These are phyloP conservation scores for Drosophila parabipectinata DNA, from an alignment of 1,140 invertebrate genomes.

Conservation along the genomic window DNA sequence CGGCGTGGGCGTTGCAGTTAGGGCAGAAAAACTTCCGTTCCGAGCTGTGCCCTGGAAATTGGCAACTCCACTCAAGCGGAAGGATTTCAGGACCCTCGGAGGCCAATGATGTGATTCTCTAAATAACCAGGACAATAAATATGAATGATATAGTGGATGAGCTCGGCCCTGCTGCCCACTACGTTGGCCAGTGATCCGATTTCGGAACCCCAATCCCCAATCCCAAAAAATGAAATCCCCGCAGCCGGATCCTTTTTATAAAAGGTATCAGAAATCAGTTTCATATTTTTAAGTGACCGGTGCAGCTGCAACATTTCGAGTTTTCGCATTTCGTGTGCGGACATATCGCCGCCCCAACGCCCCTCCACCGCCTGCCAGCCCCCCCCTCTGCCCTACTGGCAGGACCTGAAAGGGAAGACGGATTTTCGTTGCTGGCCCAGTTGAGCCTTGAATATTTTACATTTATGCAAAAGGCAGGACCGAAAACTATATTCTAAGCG, in stretches of 20 bases:
- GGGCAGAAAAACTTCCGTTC: conserved; percentile 72
- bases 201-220: not conserved
- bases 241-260: too few relatives aligned
- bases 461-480: conserved; percentile 66
- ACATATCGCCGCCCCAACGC: conserved; percentile 40
- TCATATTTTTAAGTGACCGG: conserved; percentile 23
- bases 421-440: conserved; percentile 59
- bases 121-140: conserved; percentile 20
- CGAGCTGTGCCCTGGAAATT: conserved; percentile 68
- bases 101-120: conserved; percentile 4
- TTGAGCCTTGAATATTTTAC: conserved; percentile 75
- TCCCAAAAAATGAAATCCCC: not conserved
- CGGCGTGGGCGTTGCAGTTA: not conserved
- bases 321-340: conserved; percentile 51
- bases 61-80: conserved; percentile 51
- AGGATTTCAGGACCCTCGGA: conserved; percentile 9
- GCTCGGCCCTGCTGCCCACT: too few relatives aligned
- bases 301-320: conserved; percentile 60
- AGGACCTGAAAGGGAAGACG: conserved; percentile 22
- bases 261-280: not conserved
- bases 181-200: not conserved
- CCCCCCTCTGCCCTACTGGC: not conserved
- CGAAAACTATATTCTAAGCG: conserved; percentile 55
- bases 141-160: conserved; percentile 3
- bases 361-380: not conserved